These are phyloP conservation scores for Hydraecia micacea DNA, from an alignment of 2,888 invertebrate genomes.

Conservation along the genomic window DNA sequence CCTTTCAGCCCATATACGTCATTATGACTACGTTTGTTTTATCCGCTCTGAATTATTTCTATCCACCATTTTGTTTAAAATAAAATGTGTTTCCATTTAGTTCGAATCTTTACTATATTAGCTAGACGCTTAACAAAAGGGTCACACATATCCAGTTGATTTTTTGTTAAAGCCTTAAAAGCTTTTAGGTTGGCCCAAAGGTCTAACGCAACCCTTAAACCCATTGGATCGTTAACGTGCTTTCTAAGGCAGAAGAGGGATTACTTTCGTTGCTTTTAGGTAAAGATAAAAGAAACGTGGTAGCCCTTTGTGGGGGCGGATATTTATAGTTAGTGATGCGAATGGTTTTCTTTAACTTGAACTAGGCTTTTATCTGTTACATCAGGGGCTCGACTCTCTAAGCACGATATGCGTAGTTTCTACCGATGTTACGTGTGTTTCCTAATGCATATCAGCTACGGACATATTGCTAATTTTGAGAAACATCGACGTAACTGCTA, in stretches of 20 bases:
- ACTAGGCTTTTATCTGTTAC: conserved; percentile 5
- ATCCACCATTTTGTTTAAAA: background rate
- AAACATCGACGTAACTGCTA: too few relatives aligned
- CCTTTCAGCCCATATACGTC: background rate
- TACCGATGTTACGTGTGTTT: background rate
- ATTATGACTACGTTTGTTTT: background rate
- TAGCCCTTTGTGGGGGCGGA: conserved; percentile 21
- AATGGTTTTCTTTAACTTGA: conserved; percentile 23
- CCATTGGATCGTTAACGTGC: conserved; percentile 54
- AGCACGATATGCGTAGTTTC: background rate
- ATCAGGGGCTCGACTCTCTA: background rate
- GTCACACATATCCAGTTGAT: background rate
- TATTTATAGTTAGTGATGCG: conserved; percentile 40
- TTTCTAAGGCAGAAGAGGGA: conserved; percentile 41
- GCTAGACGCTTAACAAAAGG: background rate
- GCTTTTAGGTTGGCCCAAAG: conserved; percentile 31
- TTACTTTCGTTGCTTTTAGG: conserved; percentile 46
- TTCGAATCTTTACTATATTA: background rate
- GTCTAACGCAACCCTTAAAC: conserved; percentile 40
- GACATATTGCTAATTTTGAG: too few relatives aligned
- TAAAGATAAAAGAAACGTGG: conserved; percentile 48
- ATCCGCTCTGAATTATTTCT: background rate
- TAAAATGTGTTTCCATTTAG: background rate
- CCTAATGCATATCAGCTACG: too few relatives aligned
- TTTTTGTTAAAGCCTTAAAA: conserved; percentile 35